Percentiles rank a stretch among this genome's conserved stretches.
These are phyloP conservation scores for Sussaba pulchella DNA, from an alignment of 2,888 invertebrate genomes.

Conservation along the genomic window DNA sequence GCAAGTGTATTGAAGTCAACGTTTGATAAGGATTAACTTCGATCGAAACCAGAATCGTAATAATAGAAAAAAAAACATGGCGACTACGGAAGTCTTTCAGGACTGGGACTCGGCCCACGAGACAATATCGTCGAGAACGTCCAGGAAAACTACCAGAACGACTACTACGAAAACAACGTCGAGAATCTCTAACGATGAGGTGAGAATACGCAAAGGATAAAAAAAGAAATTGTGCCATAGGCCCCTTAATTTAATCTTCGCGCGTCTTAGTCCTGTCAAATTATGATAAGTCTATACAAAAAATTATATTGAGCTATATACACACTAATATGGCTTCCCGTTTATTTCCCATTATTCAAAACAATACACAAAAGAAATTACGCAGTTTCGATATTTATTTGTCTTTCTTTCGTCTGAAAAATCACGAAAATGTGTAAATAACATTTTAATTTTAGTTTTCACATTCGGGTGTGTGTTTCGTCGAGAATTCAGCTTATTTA, in stretches of 20 bases:
- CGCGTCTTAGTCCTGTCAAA: too few species aligned
- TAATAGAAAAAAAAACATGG: slow-evolving; percentile 73
- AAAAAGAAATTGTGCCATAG: too few species aligned
- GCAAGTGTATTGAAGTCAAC: slow-evolving; percentile 28
- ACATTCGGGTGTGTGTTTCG: not conserved
- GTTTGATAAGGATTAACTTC: slow-evolving; percentile 43
- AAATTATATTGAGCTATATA: too few species aligned
- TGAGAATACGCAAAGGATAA: slow-evolving; percentile 67
- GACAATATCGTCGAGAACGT: slow-evolving; percentile 74
- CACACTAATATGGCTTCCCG: too few species aligned
- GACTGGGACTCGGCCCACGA: slow-evolving; percentile 82
- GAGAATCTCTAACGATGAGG: slow-evolving; percentile 74
- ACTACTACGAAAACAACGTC: slow-evolving; percentile 71
- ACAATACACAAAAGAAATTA: too few species aligned
- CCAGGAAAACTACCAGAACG: slow-evolving; percentile 75
- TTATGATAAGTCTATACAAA: too few species aligned
- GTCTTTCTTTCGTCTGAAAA: too few species aligned
- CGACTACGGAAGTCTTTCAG: slow-evolving; percentile 82
- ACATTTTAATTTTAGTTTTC: not conserved
- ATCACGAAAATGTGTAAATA: too few species aligned
- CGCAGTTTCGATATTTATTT: too few species aligned
- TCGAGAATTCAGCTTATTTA: too few species aligned
- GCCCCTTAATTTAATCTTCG: too few species aligned
- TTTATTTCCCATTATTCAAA: too few species aligned
- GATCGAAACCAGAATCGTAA: not conserved